Evolutionary conservation across 2,888 invertebrate species (phyloP).

Genomic region (Dermolepida albohirtum): DNA sequence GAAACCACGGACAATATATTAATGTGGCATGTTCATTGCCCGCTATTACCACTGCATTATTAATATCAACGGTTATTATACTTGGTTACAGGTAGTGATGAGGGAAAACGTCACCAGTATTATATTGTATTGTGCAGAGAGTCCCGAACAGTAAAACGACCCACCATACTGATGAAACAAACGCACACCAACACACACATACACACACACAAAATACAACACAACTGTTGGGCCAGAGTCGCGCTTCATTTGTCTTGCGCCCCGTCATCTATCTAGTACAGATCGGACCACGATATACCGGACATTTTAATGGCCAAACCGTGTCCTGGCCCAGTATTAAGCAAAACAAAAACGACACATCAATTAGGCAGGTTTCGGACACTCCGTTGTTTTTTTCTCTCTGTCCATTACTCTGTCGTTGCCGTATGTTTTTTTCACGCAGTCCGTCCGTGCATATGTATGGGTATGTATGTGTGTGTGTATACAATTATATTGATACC

Average conservation of each 20-base stretch:
- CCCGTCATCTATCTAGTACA: constrained; percentile 72
- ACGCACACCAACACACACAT: constrained; percentile 11
- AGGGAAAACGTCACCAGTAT: constrained; percentile 48
- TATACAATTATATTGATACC: no score
- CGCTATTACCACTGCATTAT: constrained; percentile 33
- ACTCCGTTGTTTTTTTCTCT: constrained; percentile 51
- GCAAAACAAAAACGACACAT: constrained; percentile 78
- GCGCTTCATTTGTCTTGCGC: constrained; percentile 67
- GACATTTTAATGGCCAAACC: constrained; percentile 79
- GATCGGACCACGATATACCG: constrained; percentile 72
- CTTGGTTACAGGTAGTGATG: constrained; percentile 42
- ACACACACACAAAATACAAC: background rate
- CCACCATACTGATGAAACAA: constrained; percentile 14
- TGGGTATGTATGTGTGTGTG: no score
- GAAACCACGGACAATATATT: constrained; percentile 51
- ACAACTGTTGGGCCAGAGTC: constrained; percentile 46
- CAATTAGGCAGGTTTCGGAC: constrained; percentile 72
- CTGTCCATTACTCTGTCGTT: constrained; percentile 27
- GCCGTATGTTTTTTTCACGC: constrained; percentile 34
- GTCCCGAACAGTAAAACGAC: background rate
- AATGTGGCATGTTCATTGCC: constrained; percentile 55
- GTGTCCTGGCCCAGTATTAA: constrained; percentile 72
- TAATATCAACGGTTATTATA: constrained; percentile 39
- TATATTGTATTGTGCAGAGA: constrained; percentile 5
- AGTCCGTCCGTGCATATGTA: constrained; percentile 16